phyloP scores from a whole-genome alignment of 1,140 invertebrate genomes.

The Listronotus oregonensis region DNA sequence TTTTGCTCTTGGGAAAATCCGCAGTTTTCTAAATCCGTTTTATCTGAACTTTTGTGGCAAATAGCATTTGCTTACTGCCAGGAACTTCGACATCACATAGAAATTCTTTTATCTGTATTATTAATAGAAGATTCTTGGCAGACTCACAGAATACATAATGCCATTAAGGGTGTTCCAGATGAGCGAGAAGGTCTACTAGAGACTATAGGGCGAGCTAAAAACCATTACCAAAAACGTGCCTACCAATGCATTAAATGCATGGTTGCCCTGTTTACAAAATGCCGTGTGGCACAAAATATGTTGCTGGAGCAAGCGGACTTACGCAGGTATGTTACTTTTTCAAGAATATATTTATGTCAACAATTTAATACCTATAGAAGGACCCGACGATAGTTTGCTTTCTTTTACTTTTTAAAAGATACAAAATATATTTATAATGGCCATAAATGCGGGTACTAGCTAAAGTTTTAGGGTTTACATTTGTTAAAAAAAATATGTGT shows the following conservation, averaged over 20 bases:
- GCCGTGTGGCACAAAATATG: conserved; percentile 74
- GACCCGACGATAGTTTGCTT: too few species aligned
- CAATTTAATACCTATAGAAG: too few species aligned
- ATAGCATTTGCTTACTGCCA: conserved; percentile 95
- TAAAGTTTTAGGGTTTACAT: too few species aligned
- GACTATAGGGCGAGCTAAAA: conserved; percentile 88
- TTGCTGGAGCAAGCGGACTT: conserved; percentile 77
- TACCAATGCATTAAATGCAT: conserved; percentile 97
- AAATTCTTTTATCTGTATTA: conserved; percentile 85
- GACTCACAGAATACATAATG: conserved; percentile 88
- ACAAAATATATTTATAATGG: too few species aligned
- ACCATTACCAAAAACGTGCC: conserved; percentile 93
- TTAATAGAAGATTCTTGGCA: conserved; percentile 96
- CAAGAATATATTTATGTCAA: neutral
- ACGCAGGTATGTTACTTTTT: conserved; percentile 65
- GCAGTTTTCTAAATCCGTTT: conserved; percentile 83
- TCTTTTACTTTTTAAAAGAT: too few species aligned
- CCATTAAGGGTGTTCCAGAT: conserved; percentile 79
- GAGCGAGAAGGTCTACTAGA: conserved; percentile 93
- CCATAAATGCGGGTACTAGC: too few species aligned
- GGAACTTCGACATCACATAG: conserved; percentile 89
- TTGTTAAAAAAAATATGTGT: too few species aligned
- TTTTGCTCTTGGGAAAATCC: conserved; percentile 97
- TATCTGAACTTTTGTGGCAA: conserved; percentile 91
- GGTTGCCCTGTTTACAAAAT: conserved; percentile 87